These are phyloP conservation scores for Tipula vernalis DNA, from an alignment of 2,888 invertebrate species.

Conservation along the genomic window DNA sequence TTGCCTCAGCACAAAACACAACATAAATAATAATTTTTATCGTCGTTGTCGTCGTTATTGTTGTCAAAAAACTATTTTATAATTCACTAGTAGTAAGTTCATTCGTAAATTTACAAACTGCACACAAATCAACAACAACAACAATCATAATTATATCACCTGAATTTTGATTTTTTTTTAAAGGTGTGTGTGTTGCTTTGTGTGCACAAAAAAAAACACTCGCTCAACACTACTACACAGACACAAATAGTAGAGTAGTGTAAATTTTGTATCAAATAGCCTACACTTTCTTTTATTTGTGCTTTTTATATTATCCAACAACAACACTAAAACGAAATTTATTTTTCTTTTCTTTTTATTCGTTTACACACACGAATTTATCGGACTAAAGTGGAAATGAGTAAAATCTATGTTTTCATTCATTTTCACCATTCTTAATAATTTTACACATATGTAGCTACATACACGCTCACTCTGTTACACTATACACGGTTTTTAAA, in stretches of 20 bases:
- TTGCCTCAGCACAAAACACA: neutral
- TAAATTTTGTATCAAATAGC: neutral
- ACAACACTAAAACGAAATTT: neutral
- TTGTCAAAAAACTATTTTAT: neutral
- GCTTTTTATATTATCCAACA: neutral
- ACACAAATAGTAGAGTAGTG: neutral
- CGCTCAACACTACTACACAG: neutral
- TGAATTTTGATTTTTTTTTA: neutral
- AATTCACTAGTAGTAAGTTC: neutral
- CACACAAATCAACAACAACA: neutral
- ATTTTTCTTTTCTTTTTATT: neutral
- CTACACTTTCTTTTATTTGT: neutral
- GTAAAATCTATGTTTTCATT: neutral
- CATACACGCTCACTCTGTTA: neutral
- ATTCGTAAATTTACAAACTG: neutral
- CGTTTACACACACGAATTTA: neutral
- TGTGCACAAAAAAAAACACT: neutral
- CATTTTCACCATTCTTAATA: neutral
- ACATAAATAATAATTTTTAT: neutral
- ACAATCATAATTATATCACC: neutral
- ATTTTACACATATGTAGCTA: neutral
- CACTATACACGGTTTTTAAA: neutral
- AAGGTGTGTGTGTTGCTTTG: neutral
- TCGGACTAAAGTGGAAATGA: neutral
- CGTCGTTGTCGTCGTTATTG: neutral